Evolutionary conservation across 2,888 invertebrate species (phyloP).

Genomic region (Eurytoma californica): DNA sequence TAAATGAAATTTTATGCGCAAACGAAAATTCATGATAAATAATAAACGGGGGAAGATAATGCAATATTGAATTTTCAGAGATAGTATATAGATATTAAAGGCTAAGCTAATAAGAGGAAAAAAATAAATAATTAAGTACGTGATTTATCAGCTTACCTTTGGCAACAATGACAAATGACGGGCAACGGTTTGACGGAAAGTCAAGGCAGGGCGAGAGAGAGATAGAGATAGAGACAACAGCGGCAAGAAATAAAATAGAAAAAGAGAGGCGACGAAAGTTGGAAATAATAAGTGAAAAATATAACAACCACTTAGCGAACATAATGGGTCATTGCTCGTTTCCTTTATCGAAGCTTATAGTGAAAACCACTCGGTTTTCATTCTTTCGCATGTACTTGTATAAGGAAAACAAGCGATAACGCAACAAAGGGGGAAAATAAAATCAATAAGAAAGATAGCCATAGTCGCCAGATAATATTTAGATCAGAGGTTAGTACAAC

Average conservation of each 20-base stretch:
- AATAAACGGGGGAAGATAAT: neutral
- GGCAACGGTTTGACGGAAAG: conserved; percentile 29
- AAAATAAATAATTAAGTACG: conserved; percentile 46
- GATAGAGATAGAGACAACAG: conserved; percentile 10
- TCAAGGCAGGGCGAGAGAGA: neutral
- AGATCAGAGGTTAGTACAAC: conserved; percentile 33
- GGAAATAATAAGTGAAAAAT: conserved; percentile 8
- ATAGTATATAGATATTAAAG: conserved; percentile 14
- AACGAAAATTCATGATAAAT: conserved; percentile 34
- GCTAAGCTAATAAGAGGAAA: conserved; percentile 43
- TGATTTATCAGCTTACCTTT: conserved; percentile 63
- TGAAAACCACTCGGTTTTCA: neutral
- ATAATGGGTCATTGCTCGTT: conserved; percentile 30
- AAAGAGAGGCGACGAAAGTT: conserved; percentile 9
- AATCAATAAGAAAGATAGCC: conserved; percentile 56
- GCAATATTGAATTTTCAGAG: conserved; percentile 10
- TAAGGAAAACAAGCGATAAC: conserved; percentile 33
- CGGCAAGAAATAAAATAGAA: conserved; percentile 1
- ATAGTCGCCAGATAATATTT: neutral
- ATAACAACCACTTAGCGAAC: neutral
- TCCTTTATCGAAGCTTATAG: neutral
- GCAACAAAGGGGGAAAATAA: conserved; percentile 52
- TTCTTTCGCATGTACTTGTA: neutral
- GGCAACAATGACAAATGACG: conserved; percentile 58
- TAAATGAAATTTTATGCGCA: conserved; percentile 10